Base-by-base conservation (phyloP, 1,140 invertebrate genomes). In the Scaptomyza hsui region DNA sequence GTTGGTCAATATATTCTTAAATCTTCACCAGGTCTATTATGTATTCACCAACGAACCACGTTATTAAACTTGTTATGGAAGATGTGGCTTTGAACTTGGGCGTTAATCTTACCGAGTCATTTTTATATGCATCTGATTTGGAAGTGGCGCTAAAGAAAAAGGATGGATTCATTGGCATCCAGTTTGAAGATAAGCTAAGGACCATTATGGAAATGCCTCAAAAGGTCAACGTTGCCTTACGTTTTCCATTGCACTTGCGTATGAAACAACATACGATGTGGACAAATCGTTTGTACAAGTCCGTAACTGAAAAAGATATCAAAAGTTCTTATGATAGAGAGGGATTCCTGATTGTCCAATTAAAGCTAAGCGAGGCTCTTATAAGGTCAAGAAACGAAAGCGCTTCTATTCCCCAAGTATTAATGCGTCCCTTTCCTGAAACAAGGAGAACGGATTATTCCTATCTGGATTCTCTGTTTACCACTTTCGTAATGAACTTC, bases 21-120 rank as follows among this genome's bases (percentile, higher is more conserved):
- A 42, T n/a, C 7, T 5, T 13, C 32, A 18, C n/a, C 45, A 79
- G 76, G 21, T 41, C 41, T 19, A 55, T 81, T 39, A 74, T 39
- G 16, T 81, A 77, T 52, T 82, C 78, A 4, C 78, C 78, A 7
- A 2, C 0, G 1, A 81, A 81, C 21, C 1, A 0, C 0, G 3
- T 82, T 0, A 5, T 81, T 13, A 13, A 12, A 0, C 4, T 1
- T 0, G 18, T 81, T 7, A 42, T 81, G 1, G 2, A 9, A 1
- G 32, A 69, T 6, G 3, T 76, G 15, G 62, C 60, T 0, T 0
- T 0, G 0, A 24, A 3, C 10, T 16, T 81, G 1, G n/a, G 18
- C 2, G 7, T 37, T 0, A 15, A 2, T 1, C 0, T 3, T 0
- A 45, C 12, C 3, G 7, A 29, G 9, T 15, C 48, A 0, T 81